Evolutionary conservation across 2,888 invertebrate genomes (phyloP), one percentile per base, ranked within the genome.

Genomic region (Hydriomena furcata): DNA sequence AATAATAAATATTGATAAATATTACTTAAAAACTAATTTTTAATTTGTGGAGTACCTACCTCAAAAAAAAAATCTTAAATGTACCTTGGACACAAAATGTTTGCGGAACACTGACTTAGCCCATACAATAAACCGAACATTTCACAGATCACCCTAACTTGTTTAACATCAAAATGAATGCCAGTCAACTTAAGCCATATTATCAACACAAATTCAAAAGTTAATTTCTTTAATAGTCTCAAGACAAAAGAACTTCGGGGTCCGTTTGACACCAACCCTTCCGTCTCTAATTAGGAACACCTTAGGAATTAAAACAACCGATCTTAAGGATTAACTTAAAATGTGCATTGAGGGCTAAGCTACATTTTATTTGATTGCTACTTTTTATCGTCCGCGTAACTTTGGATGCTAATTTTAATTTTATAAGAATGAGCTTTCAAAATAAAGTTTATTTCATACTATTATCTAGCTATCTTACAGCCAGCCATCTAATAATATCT

Each of bases 241-340:
- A 68, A 66, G 61, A 63, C 65, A 63, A 71, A 73, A 66, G 67
- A 68, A 76, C 80, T 82, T 82, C 79, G 75, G 60, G 87, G 79
- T 65, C 73, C 77, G 79, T 88, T 88, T 65, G 58, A 42, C 61
- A 62, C 62, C 65, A 82, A 84, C 86, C 82, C 87, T 82, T 78
- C 81, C 86, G 79, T 82, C 43, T 70, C 82, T 82, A 86, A 89
- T 80, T 76, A 75, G 68, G 55, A 68, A 65, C 71, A 68, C 72
- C 65, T 65, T 71, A 47, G 60, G 79, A 85, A 87, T 84, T 84
- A 52, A 46, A 51, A 51, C 40, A 21, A 24, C 40, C 30, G n/a
- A 32, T 52, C 37, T 52, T 42, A 21, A 27, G 41, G 46, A 41
- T 45, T 46, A 35, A 38, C 2, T 40, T 23, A 12, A 23, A 36